Conservation (phyloP, 2,113 vertebrate species). For the Cygnus atratus region DNA sequence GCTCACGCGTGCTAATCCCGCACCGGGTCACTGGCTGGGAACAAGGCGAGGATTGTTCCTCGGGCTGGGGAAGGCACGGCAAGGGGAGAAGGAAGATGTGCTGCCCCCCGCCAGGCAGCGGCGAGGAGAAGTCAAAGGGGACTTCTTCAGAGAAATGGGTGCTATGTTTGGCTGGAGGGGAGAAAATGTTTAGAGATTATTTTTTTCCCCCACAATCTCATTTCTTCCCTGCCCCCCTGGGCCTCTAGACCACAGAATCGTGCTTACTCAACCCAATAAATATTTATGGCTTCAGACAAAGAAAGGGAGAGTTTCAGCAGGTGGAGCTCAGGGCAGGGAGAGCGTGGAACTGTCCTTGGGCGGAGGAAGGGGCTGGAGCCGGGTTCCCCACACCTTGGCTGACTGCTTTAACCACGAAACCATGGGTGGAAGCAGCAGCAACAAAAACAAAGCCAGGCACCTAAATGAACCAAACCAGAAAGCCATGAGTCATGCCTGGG, state of each 20-base stretch:
- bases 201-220: not conserved
- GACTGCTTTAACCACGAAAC: not conserved
- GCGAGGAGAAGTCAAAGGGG: not conserved
- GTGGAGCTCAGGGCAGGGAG: not conserved
- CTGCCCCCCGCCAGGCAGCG: not conserved
- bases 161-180: not conserved
- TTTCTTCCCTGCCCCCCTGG: not conserved
- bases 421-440: not conserved
- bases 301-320: not conserved
- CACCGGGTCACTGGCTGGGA: conserved; percentile 17
- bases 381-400: not conserved
- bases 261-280: not conserved
- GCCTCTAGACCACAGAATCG: not conserved
- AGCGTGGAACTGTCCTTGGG: not conserved
- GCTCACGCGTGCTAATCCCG: conserved; percentile 19
- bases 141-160: not conserved
- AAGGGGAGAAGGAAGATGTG: not conserved
- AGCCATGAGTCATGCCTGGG: conserved; percentile 18
- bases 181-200: not conserved
- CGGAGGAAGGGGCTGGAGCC: not conserved
- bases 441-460: not conserved
- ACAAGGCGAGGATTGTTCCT: conserved; percentile 58
- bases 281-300: not conserved
- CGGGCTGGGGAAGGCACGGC: not conserved
- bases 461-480: conserved; percentile 6